Base-by-base conservation (phyloP, 2,113 vertebrate species). In the Eupsittula cactorum region DNA sequence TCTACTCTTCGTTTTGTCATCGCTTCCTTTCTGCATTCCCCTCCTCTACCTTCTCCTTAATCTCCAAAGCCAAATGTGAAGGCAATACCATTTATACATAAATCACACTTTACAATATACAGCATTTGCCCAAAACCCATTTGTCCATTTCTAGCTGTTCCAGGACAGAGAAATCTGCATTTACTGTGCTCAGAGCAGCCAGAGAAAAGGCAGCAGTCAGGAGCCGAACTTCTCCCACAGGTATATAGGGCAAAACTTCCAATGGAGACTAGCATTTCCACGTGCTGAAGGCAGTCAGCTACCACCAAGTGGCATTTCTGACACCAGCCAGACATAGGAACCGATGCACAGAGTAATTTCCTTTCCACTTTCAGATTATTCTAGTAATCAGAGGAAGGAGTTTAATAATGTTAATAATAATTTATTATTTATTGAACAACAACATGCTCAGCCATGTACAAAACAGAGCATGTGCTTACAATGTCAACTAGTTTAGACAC, bases 391-490 rank as follows among this genome's bases (percentile, higher is more conserved):
- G 64, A 62, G 35, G 52, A 71, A 88, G 28, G 42, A 77, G 28
- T n/a, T 93, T 82, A 93, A 91, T 41, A 14, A 47, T 57, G 42
- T 73, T 77, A 42, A 91, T 91, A 64, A 91, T 41, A 73, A 85
- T 52, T 46, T 63, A 74, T 88, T 88, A 81, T 77, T 91, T 93
- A 88, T 81, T 82, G 64, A 82, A 67, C 80, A 92, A 74, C 53
- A 80, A 37, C 59, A 47, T 14, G 52, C 50, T 87, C 91, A 84
- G 63, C 69, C 63, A 44, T 14, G 69, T 88, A 93, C 84, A 76
- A 93, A 83, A 73, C 42, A 88, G 29, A 82, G 59, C 75, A 42
- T 57, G 52, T 68, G 75, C 64, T 85, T 81, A 77, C 84, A 42
- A 42, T 42, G 41, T 42, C 41, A 42, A 42, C 41, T 42, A 42